These are phyloP conservation scores for Papilio helenus DNA, from an alignment of 1,140 invertebrate genomes.

Conservation along the genomic window DNA sequence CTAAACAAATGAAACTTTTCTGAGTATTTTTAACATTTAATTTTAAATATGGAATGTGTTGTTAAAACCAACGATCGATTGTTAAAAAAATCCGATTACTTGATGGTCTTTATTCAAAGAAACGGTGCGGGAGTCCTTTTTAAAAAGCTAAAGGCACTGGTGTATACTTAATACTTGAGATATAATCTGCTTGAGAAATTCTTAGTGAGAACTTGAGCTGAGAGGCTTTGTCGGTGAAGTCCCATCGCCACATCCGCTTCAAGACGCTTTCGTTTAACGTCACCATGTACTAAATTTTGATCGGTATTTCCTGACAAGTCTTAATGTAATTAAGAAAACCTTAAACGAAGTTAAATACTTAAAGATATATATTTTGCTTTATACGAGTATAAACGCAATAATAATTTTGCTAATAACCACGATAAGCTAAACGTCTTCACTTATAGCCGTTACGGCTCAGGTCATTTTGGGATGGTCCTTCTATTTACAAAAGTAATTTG, in stretches of 20 bases:
- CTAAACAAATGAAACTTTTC: not conserved
- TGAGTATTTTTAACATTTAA: not conserved
- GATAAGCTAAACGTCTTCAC: no score
- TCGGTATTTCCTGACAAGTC: not conserved
- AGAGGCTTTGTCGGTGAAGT: constrained; percentile 45
- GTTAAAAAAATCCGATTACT: constrained; percentile 18
- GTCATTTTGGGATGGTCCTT: no score
- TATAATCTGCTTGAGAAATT: constrained; percentile 30
- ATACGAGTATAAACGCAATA: not conserved
- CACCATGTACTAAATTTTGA: not conserved
- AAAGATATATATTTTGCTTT: not conserved
- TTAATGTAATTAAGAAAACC: not conserved
- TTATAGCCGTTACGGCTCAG: no score
- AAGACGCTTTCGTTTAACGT: constrained; percentile 16
- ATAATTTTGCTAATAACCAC: not conserved
- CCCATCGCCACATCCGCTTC: constrained; percentile 48
- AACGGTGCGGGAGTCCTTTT: constrained; percentile 3
- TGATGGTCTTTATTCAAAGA: constrained; percentile 6
- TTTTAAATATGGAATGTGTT: constrained; percentile 56
- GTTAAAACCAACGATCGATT: constrained; percentile 39
- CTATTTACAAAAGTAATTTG: no score
- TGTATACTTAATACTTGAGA: constrained; percentile 23
- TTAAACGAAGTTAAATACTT: no score
- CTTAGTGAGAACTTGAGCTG: constrained; percentile 21
- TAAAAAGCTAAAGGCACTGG: not conserved